A percentile compares a stretch with the other conserved stretches of the same genome.
These are phyloP conservation scores for Acropora yongei DNA, from an alignment of 64 coral and sea anemone species.

Conservation along the genomic window DNA sequence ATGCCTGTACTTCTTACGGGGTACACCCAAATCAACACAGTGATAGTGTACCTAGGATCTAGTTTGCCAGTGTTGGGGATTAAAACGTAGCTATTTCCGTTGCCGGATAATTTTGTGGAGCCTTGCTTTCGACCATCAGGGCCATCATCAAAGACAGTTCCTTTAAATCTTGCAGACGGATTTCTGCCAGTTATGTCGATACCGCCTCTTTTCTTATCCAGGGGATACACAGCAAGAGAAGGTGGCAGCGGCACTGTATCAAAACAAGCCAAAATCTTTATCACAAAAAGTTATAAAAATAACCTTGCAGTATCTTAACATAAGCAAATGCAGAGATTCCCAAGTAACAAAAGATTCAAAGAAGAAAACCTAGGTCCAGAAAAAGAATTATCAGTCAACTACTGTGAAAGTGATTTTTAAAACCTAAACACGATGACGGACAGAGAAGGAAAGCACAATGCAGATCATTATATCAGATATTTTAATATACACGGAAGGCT, in stretches of 20 bases:
- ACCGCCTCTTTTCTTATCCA: slow-evolving; percentile 22
- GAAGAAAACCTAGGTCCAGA: too few species aligned
- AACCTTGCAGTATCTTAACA: too few species aligned
- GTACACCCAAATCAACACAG: slow-evolving; percentile 42
- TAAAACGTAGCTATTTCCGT: slow-evolving; percentile 38
- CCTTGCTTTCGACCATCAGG: neutral
- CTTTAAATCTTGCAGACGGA: slow-evolving; percentile 3
- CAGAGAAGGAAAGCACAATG: too few species aligned
- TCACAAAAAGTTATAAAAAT: too few species aligned
- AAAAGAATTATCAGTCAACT: too few species aligned
- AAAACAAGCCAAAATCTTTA: neutral
- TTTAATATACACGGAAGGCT: neutral
- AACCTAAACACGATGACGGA: too few species aligned
- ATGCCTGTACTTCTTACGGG: slow-evolving; percentile 52
- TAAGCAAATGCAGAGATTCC: too few species aligned
- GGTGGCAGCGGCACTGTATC: neutral
- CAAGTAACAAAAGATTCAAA: too few species aligned
- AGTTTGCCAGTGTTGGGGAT: slow-evolving; percentile 65
- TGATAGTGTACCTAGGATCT: slow-evolving; percentile 19
- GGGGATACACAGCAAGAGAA: slow-evolving; percentile 54
- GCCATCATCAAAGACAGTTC: neutral
- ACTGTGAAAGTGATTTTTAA: too few species aligned
- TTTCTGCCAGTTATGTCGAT: slow-evolving; percentile 12
- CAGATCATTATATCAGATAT: too few species aligned
- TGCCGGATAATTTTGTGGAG: slow-evolving; percentile 10